Evolutionary conservation across 2,113 vertebrate genomes (phyloP), one percentile per base, ranked within the genome.

Genomic region (Psephotus haematonotus): DNA sequence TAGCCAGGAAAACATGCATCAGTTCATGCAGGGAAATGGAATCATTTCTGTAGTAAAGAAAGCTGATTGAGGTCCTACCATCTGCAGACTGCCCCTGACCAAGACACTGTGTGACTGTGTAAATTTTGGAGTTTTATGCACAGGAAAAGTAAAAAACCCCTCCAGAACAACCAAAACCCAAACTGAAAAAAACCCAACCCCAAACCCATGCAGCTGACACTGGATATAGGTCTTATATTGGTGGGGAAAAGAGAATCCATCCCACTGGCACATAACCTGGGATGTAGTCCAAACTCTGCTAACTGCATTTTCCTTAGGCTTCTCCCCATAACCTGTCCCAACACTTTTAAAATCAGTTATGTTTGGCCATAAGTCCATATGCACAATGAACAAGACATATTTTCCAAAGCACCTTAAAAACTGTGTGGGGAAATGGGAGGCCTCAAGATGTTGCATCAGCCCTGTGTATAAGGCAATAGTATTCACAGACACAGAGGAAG

Each of bases 381-480:
- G 41, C 14, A 52, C 47, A 89, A 67, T 13, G 16, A 37, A 22
- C 4, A 13, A 46, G 53, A 52, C 24, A 3, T 3, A 1, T 44
- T 91, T 91, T 70, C 27, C 28, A 33, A 44, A 81, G 44, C 28
- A 67, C 16, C 37, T 43, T 46, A 46, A 68, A 83, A 91, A 49
- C 14, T n/a, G 5, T 6, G 1, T 5, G 8, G 25, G 16, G 44
- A 68, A 64, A 24, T 0, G 2, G 20, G 37, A 74, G 25, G 24
- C 22, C 44, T 57, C 15, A 67, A 44, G 55, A 10, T 53, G 64
- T 31, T 28, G 12, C 23, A 63, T 44, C 31, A 23, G 2, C 52
- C 24, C 27, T 31, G 0, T 6, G 6, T 29, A 2, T 43, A 2
- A 39, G 24, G 35, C 28, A 23, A 13, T 11, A 62, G 16, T 22